Evolutionary conservation across 2,113 vertebrate species (phyloP).

Genomic region (Nematolebias whitei): DNA sequence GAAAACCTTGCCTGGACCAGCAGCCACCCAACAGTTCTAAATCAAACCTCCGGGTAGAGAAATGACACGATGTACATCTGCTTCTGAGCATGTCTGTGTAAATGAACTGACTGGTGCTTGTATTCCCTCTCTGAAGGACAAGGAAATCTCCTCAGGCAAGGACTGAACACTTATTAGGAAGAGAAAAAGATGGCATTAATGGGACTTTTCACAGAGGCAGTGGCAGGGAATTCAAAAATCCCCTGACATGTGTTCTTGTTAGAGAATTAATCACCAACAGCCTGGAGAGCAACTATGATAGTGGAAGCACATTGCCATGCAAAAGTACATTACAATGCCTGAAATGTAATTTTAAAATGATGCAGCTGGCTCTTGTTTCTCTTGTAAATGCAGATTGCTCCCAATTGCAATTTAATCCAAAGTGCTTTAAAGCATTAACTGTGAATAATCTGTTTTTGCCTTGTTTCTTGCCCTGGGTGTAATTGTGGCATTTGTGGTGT

Average conservation of each 20-base stretch:
- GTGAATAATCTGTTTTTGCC: slow-evolving; percentile 56
- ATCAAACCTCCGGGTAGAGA: slow-evolving; percentile 18
- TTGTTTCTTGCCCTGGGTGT: slow-evolving; percentile 42
- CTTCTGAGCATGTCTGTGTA: not conserved
- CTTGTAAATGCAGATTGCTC: slow-evolving; percentile 37
- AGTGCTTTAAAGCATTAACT: slow-evolving; percentile 57
- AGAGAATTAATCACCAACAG: slow-evolving; percentile 49
- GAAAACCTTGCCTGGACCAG: not conserved
- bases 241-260: slow-evolving; percentile 57
- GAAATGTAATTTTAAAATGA: slow-evolving; percentile 38
- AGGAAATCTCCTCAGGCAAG: slow-evolving; percentile 46
- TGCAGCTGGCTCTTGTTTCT: slow-evolving; percentile 44
- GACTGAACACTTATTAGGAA: slow-evolving; percentile 43
- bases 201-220: slow-evolving; percentile 49
- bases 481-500: slow-evolving; percentile 59
- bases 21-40: slow-evolving; percentile 4
- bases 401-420: slow-evolving; percentile 56
- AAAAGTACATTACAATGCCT: slow-evolving; percentile 27
- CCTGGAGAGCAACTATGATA: slow-evolving; percentile 8
- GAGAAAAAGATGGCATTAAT: slow-evolving; percentile 57
- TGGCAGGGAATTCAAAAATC: slow-evolving; percentile 49
- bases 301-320: slow-evolving; percentile 24
- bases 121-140: slow-evolving; percentile 32
- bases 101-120: slow-evolving; percentile 18
- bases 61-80: slow-evolving; percentile 15